Base-by-base conservation (phyloP, 1,140 invertebrate genomes). In the Drosophila lowei region DNA sequence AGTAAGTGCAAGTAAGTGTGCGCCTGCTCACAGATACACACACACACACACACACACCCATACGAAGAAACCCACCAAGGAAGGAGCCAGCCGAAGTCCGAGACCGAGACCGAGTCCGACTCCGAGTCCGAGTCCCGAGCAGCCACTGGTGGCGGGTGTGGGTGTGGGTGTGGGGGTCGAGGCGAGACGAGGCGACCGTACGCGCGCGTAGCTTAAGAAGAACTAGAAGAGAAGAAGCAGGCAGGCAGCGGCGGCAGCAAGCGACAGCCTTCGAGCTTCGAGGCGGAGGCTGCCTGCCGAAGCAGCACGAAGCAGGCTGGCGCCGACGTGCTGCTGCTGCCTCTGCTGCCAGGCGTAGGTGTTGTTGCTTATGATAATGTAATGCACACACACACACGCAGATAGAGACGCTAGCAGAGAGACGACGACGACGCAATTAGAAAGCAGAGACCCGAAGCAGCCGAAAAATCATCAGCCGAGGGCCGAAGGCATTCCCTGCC, bases 181-280 rank as follows among this genome's bases (percentile, higher is more conserved):
- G 65, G 63, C 66, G 66, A 65, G 63, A 63, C 60, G 77, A 58
- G 72, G 59, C 70, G 67, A 84, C 88, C 79, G 88, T 89, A 79
- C 88, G 79, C 77, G 73, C 77, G 85, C 71, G 84, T 85, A 84
- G 88, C 89, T 89, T 90, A 90, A 90, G 88, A 90, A 84, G 77
- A 77, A 90, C 88, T 90, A 90, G 88, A 90, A 90, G 88, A 86
- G 88, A 90, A 90, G 88, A 86, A 89, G 80, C 85, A 89, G 79
- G 85, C 80, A 79, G 74, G 62, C 72, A 72, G 60, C 74, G 58
- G 77, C 59, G 57, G 67, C 73, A 79, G 71, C 79, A 72, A 57
- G 83, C 83, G 34, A 38, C 34, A 38, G 34, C 34, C 34, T 38
- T 4, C 11, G 11, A 38, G 34, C 11, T 38, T 38, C 34, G 34